phyloP scores from a whole-genome alignment of 2,797 vertebrate genomes.

The Bufotes viridis region DNA sequence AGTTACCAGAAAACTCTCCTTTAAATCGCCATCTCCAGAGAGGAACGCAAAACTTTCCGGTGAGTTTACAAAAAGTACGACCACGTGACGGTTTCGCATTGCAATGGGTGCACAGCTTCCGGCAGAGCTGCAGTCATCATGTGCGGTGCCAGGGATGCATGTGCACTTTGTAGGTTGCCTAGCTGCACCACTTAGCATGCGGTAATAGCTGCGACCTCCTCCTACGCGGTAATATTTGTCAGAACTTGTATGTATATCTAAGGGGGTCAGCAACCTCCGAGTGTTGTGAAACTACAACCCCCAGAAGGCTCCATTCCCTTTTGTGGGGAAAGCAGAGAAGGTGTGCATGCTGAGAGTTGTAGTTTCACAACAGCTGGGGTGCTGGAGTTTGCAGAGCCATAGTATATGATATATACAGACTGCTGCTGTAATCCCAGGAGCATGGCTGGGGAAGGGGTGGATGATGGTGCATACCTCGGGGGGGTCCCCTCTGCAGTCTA shows the following conservation, averaged over 20 bases:
- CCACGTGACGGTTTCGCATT: background rate
- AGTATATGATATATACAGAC: no score
- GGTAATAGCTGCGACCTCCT: background rate
- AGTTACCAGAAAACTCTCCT: conserved; percentile 9
- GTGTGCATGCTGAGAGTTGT: no score
- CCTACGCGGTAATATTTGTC: no score
- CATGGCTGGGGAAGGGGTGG: background rate
- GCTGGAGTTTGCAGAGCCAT: no score
- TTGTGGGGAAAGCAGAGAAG: no score
- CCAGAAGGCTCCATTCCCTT: no score
- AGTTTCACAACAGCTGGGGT: no score
- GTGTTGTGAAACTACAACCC: no score
- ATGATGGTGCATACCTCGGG: background rate
- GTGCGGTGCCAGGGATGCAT: background rate
- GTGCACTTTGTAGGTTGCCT: background rate
- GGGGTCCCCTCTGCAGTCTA: no score
- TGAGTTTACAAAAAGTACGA: conserved; percentile 4
- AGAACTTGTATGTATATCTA: no score
- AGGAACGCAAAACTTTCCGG: conserved; percentile 11
- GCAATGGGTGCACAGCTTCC: background rate
- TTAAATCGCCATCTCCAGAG: background rate
- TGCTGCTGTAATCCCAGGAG: background rate
- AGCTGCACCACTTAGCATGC: background rate
- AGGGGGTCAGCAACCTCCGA: no score
- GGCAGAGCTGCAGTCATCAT: background rate